These are phyloP conservation scores for Tokudaia tokunoshimensis DNA, from an alignment of 2,797 vertebrate genomes.

Conservation along the genomic window DNA sequence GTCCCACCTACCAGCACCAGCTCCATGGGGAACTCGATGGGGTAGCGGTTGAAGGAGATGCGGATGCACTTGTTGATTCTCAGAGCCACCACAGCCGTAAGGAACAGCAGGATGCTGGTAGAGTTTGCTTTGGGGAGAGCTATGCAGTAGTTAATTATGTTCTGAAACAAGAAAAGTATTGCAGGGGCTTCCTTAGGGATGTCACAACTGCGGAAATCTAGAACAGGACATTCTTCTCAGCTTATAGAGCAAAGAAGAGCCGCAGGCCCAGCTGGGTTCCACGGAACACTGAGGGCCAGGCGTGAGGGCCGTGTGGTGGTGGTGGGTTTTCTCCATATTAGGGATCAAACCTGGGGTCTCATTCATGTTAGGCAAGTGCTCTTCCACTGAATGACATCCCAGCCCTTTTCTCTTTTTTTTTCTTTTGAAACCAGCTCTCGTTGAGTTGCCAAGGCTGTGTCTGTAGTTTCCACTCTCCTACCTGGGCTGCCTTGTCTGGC, in stretches of 20 bases:
- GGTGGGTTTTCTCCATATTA: not conserved
- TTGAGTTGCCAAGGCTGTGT: not conserved
- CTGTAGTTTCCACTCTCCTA: not conserved
- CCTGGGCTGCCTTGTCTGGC: not conserved
- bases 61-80: constrained; percentile 81
- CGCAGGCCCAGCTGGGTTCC: not conserved
- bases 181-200: constrained; percentile 47
- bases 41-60: constrained; percentile 81
- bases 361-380: too few relatives aligned
- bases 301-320: not conserved
- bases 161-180: constrained; percentile 83
- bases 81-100: constrained; percentile 76
- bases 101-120: constrained; percentile 86
- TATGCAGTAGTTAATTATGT: constrained; percentile 83
- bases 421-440: not conserved
- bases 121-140: constrained; percentile 85
- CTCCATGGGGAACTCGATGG: constrained; percentile 86
- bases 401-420: not conserved
- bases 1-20: constrained; percentile 84
- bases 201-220: not conserved
- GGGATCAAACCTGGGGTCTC: not conserved
- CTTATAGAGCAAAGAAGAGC: too few relatives aligned
- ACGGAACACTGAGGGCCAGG: not conserved
- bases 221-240: not conserved
- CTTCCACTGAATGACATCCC: not conserved